phyloP scores from a whole-genome alignment of 2,888 invertebrate species.

The Dicyrtomina minuta region DNA sequence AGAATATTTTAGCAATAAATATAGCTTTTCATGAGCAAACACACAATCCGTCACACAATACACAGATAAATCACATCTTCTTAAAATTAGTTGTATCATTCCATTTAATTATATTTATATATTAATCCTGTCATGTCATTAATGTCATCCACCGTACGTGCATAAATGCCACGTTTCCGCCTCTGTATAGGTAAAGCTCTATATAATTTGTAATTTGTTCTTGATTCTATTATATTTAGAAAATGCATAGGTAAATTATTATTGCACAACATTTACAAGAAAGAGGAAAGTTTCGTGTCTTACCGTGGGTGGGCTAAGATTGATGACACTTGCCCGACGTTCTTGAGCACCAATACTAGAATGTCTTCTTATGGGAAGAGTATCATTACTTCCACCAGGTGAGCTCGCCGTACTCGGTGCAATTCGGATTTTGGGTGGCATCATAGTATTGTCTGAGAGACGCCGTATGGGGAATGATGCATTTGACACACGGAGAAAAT shows the following conservation, averaged over 20 bases:
- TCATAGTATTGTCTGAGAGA: slow-evolving; percentile 86
- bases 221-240: too few species aligned
- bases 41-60: too few species aligned
- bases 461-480: slow-evolving; percentile 74
- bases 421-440: slow-evolving; percentile 81
- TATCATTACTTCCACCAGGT: slow-evolving; percentile 66
- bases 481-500: slow-evolving; percentile 79
- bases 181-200: too few species aligned
- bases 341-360: slow-evolving; percentile 90
- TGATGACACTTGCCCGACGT: slow-evolving; percentile 51
- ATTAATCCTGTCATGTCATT: neutral
- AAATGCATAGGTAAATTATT: too few species aligned
- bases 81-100: neutral
- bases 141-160: too few species aligned
- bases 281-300: neutral
- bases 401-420: slow-evolving; percentile 64
- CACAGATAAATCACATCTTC: too few species aligned
- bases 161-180: too few species aligned
- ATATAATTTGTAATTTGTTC: too few species aligned
- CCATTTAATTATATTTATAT: neutral
- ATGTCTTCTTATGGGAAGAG: slow-evolving; percentile 81
- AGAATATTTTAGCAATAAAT: neutral
- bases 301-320: slow-evolving; percentile 44
- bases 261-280: too few species aligned
- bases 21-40: neutral